Evolutionary conservation across 2,888 invertebrate genomes (phyloP), one percentile per base, ranked within the genome.

Genomic region (Ischnura elegans): DNA sequence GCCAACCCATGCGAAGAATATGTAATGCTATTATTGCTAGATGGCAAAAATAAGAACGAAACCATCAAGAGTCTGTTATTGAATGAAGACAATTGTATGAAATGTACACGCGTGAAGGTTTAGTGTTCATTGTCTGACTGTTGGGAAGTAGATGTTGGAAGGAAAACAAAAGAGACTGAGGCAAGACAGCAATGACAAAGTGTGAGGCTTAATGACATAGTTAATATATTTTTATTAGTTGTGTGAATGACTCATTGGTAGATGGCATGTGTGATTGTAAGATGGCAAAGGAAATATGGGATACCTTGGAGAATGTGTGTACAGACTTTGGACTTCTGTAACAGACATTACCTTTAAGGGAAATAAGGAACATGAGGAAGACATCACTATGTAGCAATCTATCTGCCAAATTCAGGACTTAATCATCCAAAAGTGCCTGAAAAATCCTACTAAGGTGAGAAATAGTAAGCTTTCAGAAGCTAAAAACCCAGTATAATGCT

Each of bases 281-380:
- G 46, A 87, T 46, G 4, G 46, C 46, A 10, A 87, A 87, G 87
- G 45, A 87, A 25, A 87, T 87, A 21, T 87, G 87, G 87, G 87
- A 87, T 16, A 29, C 87, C 2, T 87, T 87, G 25, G 87, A 87
- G 21, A 87, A 42, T n/a, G 42, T 86, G 42, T 86, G 86, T 19
- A 87, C 87, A 87, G 87, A 87, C 45, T 87, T 36, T 29, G 46
- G 87, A 2, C 87, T 46, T 3, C 29, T 87, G 4, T n/a, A 46
- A 87, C 86, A 86, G 86, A 87, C 45, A 5, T 45, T 87, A 25
- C 46, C 46, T 21, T 25, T 46, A 2, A 43, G 87, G 4, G 46
- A 87, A 25, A 13, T 87, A 25, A 46, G 45, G 25, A 87, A 87
- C 16, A n/a, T 45, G 43, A n/a, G 87, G 87, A 46, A 87, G 45